phyloP scores from a whole-genome alignment of 2,113 vertebrate species.

The Laterallus jamaicensis region DNA sequence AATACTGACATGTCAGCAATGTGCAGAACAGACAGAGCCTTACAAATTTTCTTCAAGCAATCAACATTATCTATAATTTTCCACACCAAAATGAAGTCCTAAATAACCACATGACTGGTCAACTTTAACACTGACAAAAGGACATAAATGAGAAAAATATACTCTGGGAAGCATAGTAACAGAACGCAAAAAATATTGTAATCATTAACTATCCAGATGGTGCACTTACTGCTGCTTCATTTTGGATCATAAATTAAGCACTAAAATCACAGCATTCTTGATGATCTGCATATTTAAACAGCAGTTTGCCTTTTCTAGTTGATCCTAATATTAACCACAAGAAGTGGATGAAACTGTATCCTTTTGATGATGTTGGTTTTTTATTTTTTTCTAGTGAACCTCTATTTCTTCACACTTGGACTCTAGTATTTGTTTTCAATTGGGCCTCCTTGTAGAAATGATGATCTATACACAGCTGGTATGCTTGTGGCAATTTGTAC shows the following conservation, averaged over 20 bases:
- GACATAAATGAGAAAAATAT: not conserved
- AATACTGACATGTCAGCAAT: not conserved
- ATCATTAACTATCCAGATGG: conserved; percentile 22
- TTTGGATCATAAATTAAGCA: not conserved
- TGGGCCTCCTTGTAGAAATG: not conserved
- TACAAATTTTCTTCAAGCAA: not conserved
- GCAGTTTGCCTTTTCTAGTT: not conserved
- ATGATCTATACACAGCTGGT: not conserved
- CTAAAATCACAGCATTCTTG: not conserved
- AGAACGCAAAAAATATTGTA: not conserved
- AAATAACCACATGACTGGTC: not conserved
- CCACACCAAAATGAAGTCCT: not conserved
- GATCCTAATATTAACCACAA: not conserved
- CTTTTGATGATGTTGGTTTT: not conserved
- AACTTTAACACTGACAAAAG: not conserved
- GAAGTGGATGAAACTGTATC: not conserved
- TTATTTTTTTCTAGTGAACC: not conserved
- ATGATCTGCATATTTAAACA: not conserved
- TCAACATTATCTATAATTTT: not conserved
- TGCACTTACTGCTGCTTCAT: not conserved
- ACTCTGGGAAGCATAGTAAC: not conserved
- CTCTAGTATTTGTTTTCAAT: not conserved
- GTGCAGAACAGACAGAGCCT: not conserved
- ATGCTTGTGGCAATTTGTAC: not conserved
- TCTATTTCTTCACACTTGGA: not conserved